Percentiles rank a stretch among this genome's conserved stretches.
phyloP scores from a whole-genome alignment of 2,888 invertebrate genomes.

The Thysanoteuthis rhombus region DNA sequence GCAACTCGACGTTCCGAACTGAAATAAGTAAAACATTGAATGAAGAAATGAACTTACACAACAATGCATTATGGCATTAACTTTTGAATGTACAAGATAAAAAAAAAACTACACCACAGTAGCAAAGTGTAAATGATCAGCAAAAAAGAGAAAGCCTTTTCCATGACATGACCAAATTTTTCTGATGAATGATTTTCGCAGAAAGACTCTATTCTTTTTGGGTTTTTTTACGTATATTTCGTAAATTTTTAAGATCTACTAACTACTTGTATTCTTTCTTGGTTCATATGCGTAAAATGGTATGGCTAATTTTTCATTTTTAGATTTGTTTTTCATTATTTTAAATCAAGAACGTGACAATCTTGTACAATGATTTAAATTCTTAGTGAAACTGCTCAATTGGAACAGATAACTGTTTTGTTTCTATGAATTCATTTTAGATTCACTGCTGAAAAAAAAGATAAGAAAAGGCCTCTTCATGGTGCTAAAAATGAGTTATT shows the following conservation, averaged over 20 bases:
- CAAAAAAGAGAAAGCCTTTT: background rate
- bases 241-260: background rate
- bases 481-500: background rate
- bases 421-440: background rate
- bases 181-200: background rate
- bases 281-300: background rate
- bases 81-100: no score
- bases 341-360: background rate
- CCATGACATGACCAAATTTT: background rate
- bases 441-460: background rate
- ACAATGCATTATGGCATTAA: no score
- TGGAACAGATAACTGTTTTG: background rate
- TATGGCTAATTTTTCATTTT: background rate
- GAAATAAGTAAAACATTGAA: no score
- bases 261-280: background rate
- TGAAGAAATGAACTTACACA: no score
- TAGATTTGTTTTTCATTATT: background rate
- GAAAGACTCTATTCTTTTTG: background rate
- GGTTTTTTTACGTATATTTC: background rate
- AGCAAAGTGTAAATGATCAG: no score
- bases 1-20: no score
- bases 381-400: background rate
- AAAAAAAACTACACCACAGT: no score
- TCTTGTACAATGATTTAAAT: background rate
- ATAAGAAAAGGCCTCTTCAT: background rate